Conservation (phyloP, 1,140 invertebrate species). For the Pogonognathellus flavescens region DNA sequence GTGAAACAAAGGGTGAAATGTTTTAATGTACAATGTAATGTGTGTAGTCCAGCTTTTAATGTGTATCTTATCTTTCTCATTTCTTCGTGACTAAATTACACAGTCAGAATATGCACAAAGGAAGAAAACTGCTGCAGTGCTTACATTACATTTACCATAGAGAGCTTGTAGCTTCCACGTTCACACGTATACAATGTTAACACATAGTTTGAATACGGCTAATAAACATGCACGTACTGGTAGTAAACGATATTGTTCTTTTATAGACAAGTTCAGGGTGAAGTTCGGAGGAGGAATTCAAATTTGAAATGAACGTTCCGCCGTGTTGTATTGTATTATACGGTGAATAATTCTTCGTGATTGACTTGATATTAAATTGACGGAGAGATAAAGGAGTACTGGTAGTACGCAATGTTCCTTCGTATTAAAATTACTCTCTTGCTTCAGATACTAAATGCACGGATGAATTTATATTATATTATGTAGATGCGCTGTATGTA, state of each 20-base stretch:
- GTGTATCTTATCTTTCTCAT: conserved; percentile 18
- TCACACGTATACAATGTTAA: background rate
- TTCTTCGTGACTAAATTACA: conserved; percentile 23
- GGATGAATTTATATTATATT: no score
- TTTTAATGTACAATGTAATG: background rate
- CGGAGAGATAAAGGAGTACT: conserved; percentile 12
- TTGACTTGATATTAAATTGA: conserved; percentile 35
- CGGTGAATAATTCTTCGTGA: conserved; percentile 42
- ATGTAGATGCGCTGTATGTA: no score
- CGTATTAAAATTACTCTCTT: no score
- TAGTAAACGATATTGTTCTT: background rate
- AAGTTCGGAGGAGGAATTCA: conserved; percentile 41
- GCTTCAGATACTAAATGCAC: no score
- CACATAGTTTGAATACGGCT: background rate
- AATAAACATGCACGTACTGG: background rate
- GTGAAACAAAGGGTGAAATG: background rate
- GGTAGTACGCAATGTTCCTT: no score
- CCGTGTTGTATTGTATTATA: background rate
- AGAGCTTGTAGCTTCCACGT: no score
- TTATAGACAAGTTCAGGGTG: conserved; percentile 32
- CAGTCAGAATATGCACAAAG: conserved; percentile 2
- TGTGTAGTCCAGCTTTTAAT: background rate
- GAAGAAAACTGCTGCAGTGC: background rate
- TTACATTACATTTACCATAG: background rate
- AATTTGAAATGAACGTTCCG: background rate